Base-by-base conservation (phyloP, 2,113 vertebrate species). In the Brachyhypopomus occidentalis region DNA sequence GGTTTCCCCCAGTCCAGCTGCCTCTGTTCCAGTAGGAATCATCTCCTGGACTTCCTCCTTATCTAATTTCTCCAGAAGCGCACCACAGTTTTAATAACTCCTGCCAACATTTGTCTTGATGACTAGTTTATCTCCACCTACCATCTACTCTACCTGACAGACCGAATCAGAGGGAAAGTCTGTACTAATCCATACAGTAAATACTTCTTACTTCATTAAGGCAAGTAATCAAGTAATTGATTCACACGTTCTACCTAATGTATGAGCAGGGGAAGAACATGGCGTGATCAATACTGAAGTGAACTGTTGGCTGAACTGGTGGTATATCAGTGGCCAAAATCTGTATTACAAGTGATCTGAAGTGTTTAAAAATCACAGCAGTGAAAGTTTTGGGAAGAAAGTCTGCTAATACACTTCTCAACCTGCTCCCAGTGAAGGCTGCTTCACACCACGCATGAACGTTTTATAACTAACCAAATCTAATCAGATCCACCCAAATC, bases 171-270 rank as follows among this genome's bases (percentile, higher is more conserved):
- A 45, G 75, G 66, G 66, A 87, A 89, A 85, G 86, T 83, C 82
- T 84, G 82, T 84, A 86, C 88, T 87, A 83, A 91, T 86, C 73
- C 56, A 77, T 81, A 70, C 58, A 87, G 89, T 91, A 87, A 90
- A 86, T 90, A 91, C 89, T 88, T 80, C 83, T 82, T 73, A 91
- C 89, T 90, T 88, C 82, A 91, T 93, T 91, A 92, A 89, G 84
- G 82, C 73, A 30, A 30, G 30, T 30, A 30, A 30, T 30, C 20
- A 84, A 62, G 22, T 30, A 81, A 91, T 90, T 85, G 90, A 94
- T 90, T 85, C 56, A 22, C 14, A 72, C 72, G 75, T 67, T 67
- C 81, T 92, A 85, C 92, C 91, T 91, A 90, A 93, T 89, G 90
- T 84, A 88, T 85, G 62, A 80, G 85, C 84, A 84, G 78, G 82